Evolutionary conservation across 30 jellyfish, hydroid and myxozoan genomes (phyloP), one percentile per base, ranked within the genome.

Genomic region (Rhopilema esculentum): DNA sequence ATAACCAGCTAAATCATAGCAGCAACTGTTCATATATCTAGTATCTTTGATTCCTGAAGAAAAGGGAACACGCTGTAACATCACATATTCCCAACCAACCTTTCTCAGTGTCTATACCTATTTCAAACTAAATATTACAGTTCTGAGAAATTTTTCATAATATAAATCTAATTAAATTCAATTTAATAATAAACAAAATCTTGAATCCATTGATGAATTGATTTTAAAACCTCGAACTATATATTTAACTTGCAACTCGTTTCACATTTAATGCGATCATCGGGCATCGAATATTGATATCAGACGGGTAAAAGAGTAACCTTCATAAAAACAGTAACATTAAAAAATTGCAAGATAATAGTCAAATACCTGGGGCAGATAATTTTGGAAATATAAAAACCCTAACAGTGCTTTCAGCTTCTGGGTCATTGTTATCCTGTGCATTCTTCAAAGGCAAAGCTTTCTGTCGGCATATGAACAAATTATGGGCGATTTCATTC

Each of bases 1-100:
- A 87, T 94, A 94, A 12, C 99, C 99, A 64, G 97, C 95, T 29
- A 94, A 80, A 72, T 94, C 99, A 79, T 27, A 94, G 70, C 99
- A 94, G 94, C 99, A 94, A 68, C 97, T 89, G 88, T 94, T 94
- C 93, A 89, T 26, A 48, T 64, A 66, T 26, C 82, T 88, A 49
- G 99, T 89, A 67, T 94, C 96, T 66, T 94, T 94, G 66, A 66
- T 49, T 15, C 99, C 99, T 94, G 48, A 26, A 28, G 72, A 69
- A 62, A 63, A 82, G 8, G 51, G 66, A 88, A 20, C 23, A 4
- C 29, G n/a, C n/a, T n/a, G n/a, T n/a, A n/a, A n/a, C n/a, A n/a
- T n/a, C n/a, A n/a, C n/a, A n/a, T n/a, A n/a, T n/a, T n/a, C n/a
- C n/a, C n/a, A n/a, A n/a, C n/a, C n/a, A n/a, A n/a, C n/a, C n/a